Percentiles rank a stretch among this genome's conserved stretches.
Evolutionary conservation across 92 coral and sea anemone species (phyloP).

Genomic region (Heliopora coerulea): DNA sequence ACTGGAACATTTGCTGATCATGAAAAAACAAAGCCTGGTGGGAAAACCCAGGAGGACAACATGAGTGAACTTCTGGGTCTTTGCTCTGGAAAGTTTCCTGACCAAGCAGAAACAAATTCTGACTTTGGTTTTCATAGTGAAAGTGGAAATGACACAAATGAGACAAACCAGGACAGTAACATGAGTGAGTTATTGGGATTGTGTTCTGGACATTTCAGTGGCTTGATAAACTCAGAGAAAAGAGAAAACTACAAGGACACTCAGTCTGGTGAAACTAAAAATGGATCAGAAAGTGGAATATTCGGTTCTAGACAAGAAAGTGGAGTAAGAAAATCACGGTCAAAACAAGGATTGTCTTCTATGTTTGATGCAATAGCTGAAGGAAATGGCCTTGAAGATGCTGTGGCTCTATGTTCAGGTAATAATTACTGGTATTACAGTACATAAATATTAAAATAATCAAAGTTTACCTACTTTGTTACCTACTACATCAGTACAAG

Average conservation of each 20-base stretch:
- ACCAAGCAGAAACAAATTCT: conserved; percentile 16
- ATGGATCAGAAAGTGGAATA: background rate
- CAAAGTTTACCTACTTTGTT: too few species aligned
- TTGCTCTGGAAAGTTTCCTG: conserved; percentile 64
- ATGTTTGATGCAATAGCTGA: conserved; percentile 36
- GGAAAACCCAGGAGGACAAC: background rate
- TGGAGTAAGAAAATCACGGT: background rate
- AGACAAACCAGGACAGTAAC: conserved; percentile 1
- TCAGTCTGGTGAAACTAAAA: background rate
- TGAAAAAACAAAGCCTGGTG: conserved; percentile 17
- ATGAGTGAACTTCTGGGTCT: conserved; percentile 49
- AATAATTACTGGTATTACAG: background rate
- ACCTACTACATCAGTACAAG: too few species aligned
- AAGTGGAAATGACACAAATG: conserved; percentile 10
- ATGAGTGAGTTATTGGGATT: conserved; percentile 69
- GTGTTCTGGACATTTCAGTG: conserved; percentile 25
- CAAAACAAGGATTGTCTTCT: conserved; percentile 26
- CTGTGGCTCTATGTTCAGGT: conserved; percentile 28
- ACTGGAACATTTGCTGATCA: conserved; percentile 78
- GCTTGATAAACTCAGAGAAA: background rate
- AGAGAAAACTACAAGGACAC: background rate
- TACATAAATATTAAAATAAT: too few species aligned
- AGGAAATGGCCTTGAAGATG: conserved; percentile 13
- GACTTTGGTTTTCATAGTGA: background rate
- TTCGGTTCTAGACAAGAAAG: conserved; percentile 14